phyloP scores from a whole-genome alignment of 2,113 vertebrate genomes.

The Daboia siamensis region DNA sequence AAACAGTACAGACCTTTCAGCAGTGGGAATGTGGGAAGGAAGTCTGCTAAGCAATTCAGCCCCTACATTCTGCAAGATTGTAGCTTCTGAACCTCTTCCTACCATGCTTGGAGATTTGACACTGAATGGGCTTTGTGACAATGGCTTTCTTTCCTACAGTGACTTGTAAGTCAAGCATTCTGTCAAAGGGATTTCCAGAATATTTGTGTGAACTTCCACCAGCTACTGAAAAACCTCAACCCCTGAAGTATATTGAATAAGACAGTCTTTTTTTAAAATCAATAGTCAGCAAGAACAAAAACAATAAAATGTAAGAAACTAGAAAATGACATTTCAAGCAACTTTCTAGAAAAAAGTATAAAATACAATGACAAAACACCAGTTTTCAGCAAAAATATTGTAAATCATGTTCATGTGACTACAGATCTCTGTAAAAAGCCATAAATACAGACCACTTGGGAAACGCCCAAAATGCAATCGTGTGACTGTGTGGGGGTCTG shows the following conservation, averaged over 20 bases:
- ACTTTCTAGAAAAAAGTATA: neutral
- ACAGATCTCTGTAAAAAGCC: neutral
- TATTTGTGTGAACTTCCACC: neutral
- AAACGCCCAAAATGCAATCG: neutral
- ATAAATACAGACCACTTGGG: neutral
- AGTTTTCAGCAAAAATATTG: neutral
- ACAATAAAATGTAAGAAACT: neutral
- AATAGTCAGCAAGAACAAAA: neutral
- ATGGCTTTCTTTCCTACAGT: neutral
- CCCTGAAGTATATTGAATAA: neutral
- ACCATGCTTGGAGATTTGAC: neutral
- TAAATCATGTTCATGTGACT: neutral
- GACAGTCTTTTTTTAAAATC: neutral
- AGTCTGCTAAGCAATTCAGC: neutral
- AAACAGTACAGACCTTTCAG: neutral
- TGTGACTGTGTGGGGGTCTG: neutral
- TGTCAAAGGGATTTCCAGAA: neutral
- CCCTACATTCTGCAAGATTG: neutral
- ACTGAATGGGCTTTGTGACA: neutral
- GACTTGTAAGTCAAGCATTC: neutral
- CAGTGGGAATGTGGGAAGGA: neutral
- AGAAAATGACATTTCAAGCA: neutral
- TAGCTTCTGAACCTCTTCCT: neutral
- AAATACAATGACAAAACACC: neutral
- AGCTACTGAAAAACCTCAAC: neutral